A percentile compares a stretch with the other conserved stretches of the same genome.
These are phyloP conservation scores for Clistopyga incitator DNA, from an alignment of 2,888 invertebrate genomes.

Conservation along the genomic window DNA sequence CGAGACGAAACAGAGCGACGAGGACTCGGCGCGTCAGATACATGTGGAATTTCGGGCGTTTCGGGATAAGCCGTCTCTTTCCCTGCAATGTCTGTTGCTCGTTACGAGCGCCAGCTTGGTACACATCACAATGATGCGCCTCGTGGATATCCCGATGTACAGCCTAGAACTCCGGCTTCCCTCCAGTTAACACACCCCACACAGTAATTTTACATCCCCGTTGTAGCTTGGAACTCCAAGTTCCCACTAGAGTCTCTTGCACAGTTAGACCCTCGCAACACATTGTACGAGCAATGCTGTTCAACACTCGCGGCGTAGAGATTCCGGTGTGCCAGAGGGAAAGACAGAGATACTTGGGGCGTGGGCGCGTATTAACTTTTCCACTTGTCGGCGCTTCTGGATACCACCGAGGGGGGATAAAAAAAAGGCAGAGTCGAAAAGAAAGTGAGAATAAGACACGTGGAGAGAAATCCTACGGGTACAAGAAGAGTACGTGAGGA, in stretches of 20 bases:
- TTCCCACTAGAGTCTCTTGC: constrained; percentile 21
- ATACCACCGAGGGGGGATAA: constrained; percentile 13
- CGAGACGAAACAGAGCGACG: constrained; percentile 1
- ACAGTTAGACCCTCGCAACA: not conserved
- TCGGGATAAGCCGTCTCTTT: constrained; percentile 26
- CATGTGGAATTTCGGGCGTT: constrained; percentile 25
- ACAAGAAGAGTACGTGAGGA: not conserved
- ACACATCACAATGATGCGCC: constrained; percentile 12
- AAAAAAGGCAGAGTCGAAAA: constrained; percentile 23
- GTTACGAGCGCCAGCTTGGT: constrained; percentile 18
- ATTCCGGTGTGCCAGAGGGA: not conserved
- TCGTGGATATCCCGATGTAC: not conserved
- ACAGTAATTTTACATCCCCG: not conserved
- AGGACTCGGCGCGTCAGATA: constrained; percentile 1
- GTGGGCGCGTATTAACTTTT: constrained; percentile 20
- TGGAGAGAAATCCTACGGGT: constrained; percentile 31
- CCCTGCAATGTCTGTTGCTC: constrained; percentile 6
- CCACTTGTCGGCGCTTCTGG: constrained; percentile 16
- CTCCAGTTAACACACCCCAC: constrained; percentile 12
- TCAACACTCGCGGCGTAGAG: constrained; percentile 9
- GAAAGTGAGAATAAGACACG: constrained; percentile 36
- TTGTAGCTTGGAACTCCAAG: not conserved
- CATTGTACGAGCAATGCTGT: constrained; percentile 7
- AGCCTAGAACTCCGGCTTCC: not conserved
- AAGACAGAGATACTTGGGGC: constrained; percentile 1